Conservation (phyloP, 1,140 invertebrate genomes). For the Dryas iulia region DNA sequence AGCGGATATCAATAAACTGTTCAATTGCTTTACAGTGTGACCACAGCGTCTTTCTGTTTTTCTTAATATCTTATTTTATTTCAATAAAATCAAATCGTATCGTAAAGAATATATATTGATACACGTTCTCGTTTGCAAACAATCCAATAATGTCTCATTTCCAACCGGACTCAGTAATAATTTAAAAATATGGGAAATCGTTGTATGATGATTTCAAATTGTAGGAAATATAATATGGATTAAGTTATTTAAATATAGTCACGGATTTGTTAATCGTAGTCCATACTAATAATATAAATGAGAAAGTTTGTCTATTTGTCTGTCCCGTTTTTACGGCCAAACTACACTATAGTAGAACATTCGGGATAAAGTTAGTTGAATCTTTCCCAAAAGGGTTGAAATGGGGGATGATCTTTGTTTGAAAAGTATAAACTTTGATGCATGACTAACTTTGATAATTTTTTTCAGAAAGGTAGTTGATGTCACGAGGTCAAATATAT, state of each 20-base stretch:
- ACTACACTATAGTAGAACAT: no score
- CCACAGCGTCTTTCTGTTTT: background rate
- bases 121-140: slow-evolving; percentile 51
- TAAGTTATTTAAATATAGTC: background rate
- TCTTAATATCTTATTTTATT: slow-evolving; percentile 26
- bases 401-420: no score
- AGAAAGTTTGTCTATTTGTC: no score
- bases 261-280: background rate
- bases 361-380: no score
- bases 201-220: no score
- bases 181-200: slow-evolving; percentile 38
- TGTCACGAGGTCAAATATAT: no score
- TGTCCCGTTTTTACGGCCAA: no score
- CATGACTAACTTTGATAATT: no score
- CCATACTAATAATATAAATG: no score
- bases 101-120: slow-evolving; percentile 55
- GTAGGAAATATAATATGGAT: background rate
- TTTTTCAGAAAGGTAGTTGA: no score
- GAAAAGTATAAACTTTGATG: no score
- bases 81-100: slow-evolving; percentile 58
- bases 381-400: no score
- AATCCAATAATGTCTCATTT: slow-evolving; percentile 70
- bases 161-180: slow-evolving; percentile 51
- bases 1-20: background rate
- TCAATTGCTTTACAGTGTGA: background rate